Evolutionary conservation across 2,888 invertebrate species (phyloP).

Genomic region (Clostera curtula): DNA sequence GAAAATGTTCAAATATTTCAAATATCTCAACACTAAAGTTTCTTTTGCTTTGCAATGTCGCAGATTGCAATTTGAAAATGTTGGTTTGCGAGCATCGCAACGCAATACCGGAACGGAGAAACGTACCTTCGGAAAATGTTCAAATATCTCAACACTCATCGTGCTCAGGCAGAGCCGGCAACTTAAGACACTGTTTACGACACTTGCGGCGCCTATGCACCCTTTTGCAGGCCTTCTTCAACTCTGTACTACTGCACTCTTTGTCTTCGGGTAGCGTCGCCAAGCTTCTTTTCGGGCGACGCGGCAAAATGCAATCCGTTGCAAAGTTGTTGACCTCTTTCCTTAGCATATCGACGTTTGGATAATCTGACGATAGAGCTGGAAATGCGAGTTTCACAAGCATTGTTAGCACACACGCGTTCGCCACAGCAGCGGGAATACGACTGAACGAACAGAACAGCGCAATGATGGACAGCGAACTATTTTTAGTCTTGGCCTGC

Average conservation of each 20-base stretch:
- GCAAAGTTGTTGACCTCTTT: constrained; percentile 50
- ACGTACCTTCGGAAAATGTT: constrained; percentile 13
- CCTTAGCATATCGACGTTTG: constrained; percentile 56
- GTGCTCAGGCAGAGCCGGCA: constrained; percentile 54
- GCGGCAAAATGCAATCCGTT: constrained; percentile 54
- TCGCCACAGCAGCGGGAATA: constrained; percentile 27
- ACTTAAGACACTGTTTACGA: constrained; percentile 42
- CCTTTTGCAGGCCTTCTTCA: constrained; percentile 42
- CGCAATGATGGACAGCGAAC: constrained; percentile 18
- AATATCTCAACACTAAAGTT: no score
- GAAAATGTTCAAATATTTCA: no score
- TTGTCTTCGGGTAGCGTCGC: constrained; percentile 61
- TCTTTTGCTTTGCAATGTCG: no score
- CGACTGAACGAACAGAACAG: constrained; percentile 19
- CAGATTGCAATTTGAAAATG: no score
- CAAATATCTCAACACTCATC: constrained; percentile 49
- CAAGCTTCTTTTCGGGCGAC: constrained; percentile 47
- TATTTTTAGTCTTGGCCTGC: constrained; percentile 23
- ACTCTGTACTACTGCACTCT: constrained; percentile 51
- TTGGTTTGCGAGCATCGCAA: no score
- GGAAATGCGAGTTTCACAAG: constrained; percentile 52
- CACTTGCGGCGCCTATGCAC: constrained; percentile 43
- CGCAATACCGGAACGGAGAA: no score
- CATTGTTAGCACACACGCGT: constrained; percentile 43
- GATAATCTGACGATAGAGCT: constrained; percentile 34